Evolutionary conservation across 92 coral and sea anemone species (phyloP), one percentile per base, ranked within the genome.

Genomic region (Bergia sp.): DNA sequence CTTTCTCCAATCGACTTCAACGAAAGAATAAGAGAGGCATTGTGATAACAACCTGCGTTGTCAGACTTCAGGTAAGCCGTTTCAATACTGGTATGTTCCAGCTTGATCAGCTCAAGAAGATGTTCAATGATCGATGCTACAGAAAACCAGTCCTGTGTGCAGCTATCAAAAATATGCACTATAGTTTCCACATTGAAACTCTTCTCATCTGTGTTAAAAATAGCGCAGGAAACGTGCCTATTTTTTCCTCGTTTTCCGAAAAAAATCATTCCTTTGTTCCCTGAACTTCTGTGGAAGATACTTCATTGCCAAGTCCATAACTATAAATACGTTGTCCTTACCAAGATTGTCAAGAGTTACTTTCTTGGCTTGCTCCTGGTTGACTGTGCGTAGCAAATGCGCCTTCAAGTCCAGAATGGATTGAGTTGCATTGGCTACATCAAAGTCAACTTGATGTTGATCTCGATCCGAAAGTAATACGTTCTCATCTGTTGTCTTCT

Each of bases 21-120:
- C 61, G n/a, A 58, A 37, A 92, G 86, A 0, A 92, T 44, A 40
- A 92, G 57, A 10, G 91, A 86, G 57, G 83, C 80, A 49, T 81
- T 89, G 73, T 92, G 90, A 77, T 89, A 89, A 55, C 92, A 87
- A 37, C 90, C 89, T 9, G 92, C 92, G 66, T 89, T 92, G 89
- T 92, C 92, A 21, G 92, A 92, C 86, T 89, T 44, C 15, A 92
- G 76, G 58, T 64, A 90, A 0, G 83, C 92, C 29, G 82, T 76
- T 7, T 65, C 65, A 64, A 89, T 86, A 2, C 10, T 10, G 11
- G 81, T 44, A 43, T 45, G n/a, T 20, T 77, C 81, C 58, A 5
- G 12, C 61, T 44, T 43, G 61, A 77, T 77, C 10, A 47, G 40
- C 11, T 12, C 11, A 21, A 77, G 49, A n/a, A 77, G 81, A 45